Evolutionary conservation across 2,888 invertebrate genomes (phyloP).

Genomic region (Agrenia bidenticulata): DNA sequence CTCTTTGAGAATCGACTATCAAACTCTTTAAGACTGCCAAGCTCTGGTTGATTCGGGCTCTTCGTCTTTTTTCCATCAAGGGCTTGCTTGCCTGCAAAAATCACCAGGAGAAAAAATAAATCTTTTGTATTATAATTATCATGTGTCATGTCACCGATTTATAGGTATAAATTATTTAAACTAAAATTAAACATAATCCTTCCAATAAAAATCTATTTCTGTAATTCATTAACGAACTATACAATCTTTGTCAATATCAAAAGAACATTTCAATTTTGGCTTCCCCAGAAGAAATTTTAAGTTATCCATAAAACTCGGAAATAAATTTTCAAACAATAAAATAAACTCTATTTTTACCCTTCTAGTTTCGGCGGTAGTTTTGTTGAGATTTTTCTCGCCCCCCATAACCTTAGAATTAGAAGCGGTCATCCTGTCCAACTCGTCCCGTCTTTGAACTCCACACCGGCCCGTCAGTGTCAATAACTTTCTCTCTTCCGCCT

Average conservation of each 20-base stretch:
- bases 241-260: too few species aligned
- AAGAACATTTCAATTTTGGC: too few species aligned
- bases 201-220: too few species aligned
- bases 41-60: conserved; percentile 48
- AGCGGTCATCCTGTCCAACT: conserved; percentile 12
- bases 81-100: conserved; percentile 45
- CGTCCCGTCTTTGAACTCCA: too few species aligned
- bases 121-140: too few species aligned
- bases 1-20: conserved; percentile 44
- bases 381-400: conserved; percentile 42
- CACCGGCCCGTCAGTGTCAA: conserved; percentile 10
- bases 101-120: conserved; percentile 15
- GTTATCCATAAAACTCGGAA: not conserved
- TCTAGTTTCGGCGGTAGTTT: conserved; percentile 41
- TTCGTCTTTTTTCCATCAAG: conserved; percentile 48
- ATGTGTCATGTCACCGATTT: too few species aligned
- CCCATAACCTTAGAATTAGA: conserved; percentile 19
- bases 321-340: not conserved
- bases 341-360: too few species aligned
- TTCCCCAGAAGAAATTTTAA: not conserved
- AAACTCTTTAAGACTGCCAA: conserved; percentile 45
- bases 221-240: too few species aligned
- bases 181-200: too few species aligned
- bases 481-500: not conserved
- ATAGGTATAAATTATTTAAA: too few species aligned